phyloP scores from a whole-genome alignment of 2,797 vertebrate genomes.

The Argya squamiceps region DNA sequence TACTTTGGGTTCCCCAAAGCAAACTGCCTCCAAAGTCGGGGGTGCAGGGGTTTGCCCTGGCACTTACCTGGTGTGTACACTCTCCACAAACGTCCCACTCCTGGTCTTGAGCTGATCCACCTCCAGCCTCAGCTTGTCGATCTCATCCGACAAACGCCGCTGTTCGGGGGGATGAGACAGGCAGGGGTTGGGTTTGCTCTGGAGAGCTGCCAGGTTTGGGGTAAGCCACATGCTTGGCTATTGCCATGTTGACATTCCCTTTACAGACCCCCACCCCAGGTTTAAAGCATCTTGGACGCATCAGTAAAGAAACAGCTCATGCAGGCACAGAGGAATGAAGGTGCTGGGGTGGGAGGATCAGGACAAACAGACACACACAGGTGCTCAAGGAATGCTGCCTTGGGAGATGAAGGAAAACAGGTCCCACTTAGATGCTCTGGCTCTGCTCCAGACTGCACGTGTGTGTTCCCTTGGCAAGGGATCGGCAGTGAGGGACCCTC shows the following conservation, averaged over 20 bases:
- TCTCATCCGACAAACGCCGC: conserved; percentile 93
- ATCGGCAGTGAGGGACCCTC: fast-evolving
- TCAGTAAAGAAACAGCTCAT: neutral
- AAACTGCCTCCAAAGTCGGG: fast-evolving
- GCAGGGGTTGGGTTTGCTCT: neutral
- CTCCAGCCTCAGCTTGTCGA: conserved; percentile 92
- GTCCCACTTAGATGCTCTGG: neutral
- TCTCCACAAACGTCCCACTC: conserved; percentile 88
- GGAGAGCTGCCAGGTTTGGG: neutral
- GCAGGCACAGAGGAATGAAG: neutral
- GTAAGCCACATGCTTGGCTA: neutral
- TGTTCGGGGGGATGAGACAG: conserved; percentile 49
- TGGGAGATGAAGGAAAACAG: neutral
- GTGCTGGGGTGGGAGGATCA: neutral
- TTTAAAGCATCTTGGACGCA: neutral
- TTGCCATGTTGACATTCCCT: neutral
- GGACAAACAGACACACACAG: neutral
- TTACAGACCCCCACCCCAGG: neutral
- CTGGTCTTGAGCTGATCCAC: conserved; percentile 93
- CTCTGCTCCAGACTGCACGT: neutral
- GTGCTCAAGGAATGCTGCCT: neutral
- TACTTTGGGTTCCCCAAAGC: neutral
- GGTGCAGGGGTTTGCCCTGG: neutral
- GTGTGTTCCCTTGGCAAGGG: neutral
- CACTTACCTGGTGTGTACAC: conserved; percentile 85